A percentile compares a stretch with the other conserved stretches of the same genome.
These are phyloP conservation scores for Tychaedon coryphoeus DNA, from an alignment of 2,113 vertebrate species.

Conservation along the genomic window DNA sequence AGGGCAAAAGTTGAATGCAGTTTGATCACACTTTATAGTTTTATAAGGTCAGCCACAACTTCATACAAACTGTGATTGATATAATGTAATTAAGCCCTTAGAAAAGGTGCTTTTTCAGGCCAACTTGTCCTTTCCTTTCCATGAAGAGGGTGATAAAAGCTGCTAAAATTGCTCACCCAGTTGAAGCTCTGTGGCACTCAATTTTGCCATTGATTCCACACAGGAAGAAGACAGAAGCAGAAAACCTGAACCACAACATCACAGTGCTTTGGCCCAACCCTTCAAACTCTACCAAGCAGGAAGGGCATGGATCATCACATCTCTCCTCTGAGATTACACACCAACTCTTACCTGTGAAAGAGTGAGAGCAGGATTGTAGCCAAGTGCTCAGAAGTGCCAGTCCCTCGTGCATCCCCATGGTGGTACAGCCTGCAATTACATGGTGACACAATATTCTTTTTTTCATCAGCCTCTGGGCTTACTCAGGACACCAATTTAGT, in stretches of 20 bases:
- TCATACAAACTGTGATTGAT: neutral
- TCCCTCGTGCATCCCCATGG: neutral
- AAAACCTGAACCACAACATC: neutral
- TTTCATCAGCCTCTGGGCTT: neutral
- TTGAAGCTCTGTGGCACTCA: neutral
- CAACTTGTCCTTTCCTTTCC: neutral
- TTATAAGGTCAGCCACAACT: slow-evolving; percentile 13
- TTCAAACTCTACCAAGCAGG: neutral
- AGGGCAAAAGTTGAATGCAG: neutral
- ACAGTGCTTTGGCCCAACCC: accelerated
- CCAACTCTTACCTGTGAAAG: too few relatives aligned
- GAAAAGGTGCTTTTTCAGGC: neutral
- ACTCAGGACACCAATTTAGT: neutral
- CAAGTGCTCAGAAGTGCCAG: neutral
- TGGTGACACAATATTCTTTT: neutral
- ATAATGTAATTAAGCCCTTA: neutral
- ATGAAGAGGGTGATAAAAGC: neutral
- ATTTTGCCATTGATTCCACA: neutral
- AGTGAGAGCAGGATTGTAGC: neutral
- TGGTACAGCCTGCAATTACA: neutral
- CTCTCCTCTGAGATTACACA: neutral
- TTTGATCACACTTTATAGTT: neutral
- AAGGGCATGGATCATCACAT: neutral
- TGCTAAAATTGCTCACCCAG: neutral
- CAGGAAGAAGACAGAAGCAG: neutral